A percentile compares a stretch with the other conserved stretches of the same genome.
Conservation (phyloP, 2,888 invertebrate species). For the Entomobrya multifasciata region DNA sequence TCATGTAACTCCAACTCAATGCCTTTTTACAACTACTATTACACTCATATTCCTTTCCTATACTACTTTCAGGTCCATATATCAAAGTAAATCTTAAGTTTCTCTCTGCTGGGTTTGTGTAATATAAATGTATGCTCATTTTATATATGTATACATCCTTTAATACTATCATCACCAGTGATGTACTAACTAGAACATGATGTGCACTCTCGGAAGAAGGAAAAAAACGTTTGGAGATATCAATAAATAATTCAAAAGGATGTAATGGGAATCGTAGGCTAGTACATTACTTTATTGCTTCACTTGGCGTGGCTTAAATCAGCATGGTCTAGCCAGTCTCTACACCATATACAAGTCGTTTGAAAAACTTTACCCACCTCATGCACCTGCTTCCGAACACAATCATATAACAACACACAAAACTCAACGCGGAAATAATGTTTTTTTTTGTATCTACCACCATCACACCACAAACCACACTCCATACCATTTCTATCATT, state of each 20-base stretch:
- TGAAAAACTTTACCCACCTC: slow-evolving; percentile 52
- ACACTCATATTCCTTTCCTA: slow-evolving; percentile 5
- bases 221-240: slow-evolving; percentile 58
- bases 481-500: background rate
- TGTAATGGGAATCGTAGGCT: slow-evolving; percentile 68
- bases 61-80: slow-evolving; percentile 35
- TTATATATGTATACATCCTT: background rate
- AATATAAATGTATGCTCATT: no score
- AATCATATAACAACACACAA: background rate
- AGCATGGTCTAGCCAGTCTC: slow-evolving; percentile 30
- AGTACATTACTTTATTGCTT: slow-evolving; percentile 70
- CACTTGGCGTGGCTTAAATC: slow-evolving; percentile 58
- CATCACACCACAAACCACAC: background rate
- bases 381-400: slow-evolving; percentile 33
- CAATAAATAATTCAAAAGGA: slow-evolving; percentile 71
- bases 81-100: slow-evolving; percentile 23
- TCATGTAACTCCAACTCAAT: background rate
- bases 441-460: background rate
- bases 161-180: background rate
- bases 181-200: slow-evolving; percentile 1
- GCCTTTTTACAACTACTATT: slow-evolving; percentile 2
- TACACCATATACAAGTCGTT: no score
- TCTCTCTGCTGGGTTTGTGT: slow-evolving; percentile 2
- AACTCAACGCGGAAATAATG: slow-evolving; percentile 23
- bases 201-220: slow-evolving; percentile 37